These are phyloP conservation scores for Yponomeuta malinellus DNA, from an alignment of 2,888 invertebrate genomes.

Conservation along the genomic window DNA sequence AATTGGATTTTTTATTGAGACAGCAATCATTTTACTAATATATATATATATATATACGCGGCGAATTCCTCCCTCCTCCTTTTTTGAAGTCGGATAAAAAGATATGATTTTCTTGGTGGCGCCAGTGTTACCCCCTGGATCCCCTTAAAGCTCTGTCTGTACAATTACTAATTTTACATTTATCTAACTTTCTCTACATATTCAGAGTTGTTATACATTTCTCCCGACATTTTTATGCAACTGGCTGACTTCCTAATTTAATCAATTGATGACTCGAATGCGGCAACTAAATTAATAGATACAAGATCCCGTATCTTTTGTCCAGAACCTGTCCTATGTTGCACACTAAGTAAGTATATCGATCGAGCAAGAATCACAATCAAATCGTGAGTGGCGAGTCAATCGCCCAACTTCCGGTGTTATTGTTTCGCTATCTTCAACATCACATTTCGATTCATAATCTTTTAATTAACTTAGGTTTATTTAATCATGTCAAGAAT, in stretches of 20 bases:
- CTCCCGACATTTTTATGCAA: too few relatives aligned
- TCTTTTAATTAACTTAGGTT: background rate
- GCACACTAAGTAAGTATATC: background rate
- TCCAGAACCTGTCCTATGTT: background rate
- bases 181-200: too few relatives aligned
- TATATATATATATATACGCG: too few relatives aligned
- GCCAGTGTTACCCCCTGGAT: too few relatives aligned
- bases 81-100: too few relatives aligned
- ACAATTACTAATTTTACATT: too few relatives aligned
- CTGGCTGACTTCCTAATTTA: background rate
- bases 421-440: background rate
- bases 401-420: background rate
- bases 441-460: background rate
- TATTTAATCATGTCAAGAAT: background rate
- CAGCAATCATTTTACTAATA: too few relatives aligned
- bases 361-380: background rate
- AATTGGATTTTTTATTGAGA: too few relatives aligned
- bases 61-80: too few relatives aligned
- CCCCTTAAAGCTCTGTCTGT: too few relatives aligned
- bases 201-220: too few relatives aligned
- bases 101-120: too few relatives aligned
- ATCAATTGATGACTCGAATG: background rate
- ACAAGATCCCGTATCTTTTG: background rate
- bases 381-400: background rate
- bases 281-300: background rate